Evolutionary conservation across 1,140 invertebrate genomes (phyloP).

Genomic region (Bradysia coprophila): DNA sequence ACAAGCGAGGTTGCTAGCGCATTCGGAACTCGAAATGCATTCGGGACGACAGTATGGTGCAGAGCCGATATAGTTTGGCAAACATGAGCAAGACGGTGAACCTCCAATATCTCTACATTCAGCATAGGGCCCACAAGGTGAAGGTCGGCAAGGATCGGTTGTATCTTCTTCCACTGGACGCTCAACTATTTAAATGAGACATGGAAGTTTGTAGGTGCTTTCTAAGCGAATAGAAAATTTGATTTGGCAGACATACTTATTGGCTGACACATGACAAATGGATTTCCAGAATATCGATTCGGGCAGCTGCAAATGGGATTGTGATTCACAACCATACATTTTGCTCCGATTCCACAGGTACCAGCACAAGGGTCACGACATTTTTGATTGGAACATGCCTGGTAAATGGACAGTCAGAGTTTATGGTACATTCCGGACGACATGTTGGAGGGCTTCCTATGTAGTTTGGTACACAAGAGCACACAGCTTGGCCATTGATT

Average conservation of each 20-base stretch:
- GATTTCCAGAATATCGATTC: constrained; percentile 47
- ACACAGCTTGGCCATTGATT: constrained; percentile 41
- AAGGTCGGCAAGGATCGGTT: constrained; percentile 43
- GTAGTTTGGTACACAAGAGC: constrained; percentile 51
- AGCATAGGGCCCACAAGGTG: constrained; percentile 50
- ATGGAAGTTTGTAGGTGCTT: constrained; percentile 7
- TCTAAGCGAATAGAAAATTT: no score
- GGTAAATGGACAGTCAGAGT: constrained; percentile 44
- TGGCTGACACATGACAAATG: constrained; percentile 43
- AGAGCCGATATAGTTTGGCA: constrained; percentile 46
- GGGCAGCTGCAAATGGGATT: constrained; percentile 64
- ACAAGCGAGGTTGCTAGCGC: constrained; percentile 48
- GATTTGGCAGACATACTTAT: no score
- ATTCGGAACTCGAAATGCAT: constrained; percentile 52
- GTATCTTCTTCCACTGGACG: constrained; percentile 30
- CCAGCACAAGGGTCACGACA: constrained; percentile 60
- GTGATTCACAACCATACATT: constrained; percentile 55
- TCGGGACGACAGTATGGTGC: constrained; percentile 60
- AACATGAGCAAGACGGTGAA: constrained; percentile 50
- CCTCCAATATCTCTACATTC: constrained; percentile 28
- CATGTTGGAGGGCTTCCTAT: constrained; percentile 49
- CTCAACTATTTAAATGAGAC: constrained; percentile 27
- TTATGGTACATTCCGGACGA: constrained; percentile 52
- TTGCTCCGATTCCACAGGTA: constrained; percentile 50
- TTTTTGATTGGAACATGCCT: constrained; percentile 53